Evolutionary conservation across 2,797 vertebrate genomes (phyloP).

Genomic region (Cynopterus sphinx): DNA sequence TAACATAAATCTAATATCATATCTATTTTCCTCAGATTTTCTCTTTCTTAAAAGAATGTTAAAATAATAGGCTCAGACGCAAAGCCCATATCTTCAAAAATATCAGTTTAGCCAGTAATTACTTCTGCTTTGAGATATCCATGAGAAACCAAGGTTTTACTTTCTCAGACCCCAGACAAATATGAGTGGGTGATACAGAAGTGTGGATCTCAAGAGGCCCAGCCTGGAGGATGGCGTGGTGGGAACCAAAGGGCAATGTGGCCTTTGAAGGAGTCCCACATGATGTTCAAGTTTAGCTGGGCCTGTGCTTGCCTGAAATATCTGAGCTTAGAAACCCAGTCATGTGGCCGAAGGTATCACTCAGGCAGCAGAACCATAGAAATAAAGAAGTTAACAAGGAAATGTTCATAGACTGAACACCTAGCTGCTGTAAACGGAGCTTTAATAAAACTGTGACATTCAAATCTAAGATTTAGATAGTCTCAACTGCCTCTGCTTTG

Average conservation of each 20-base stretch:
- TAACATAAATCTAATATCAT: slow-evolving; percentile 18
- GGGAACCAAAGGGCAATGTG: not conserved
- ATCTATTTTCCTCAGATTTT: slow-evolving; percentile 46
- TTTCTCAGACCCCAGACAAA: slow-evolving; percentile 2
- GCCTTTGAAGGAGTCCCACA: not conserved
- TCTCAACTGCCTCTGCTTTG: slow-evolving; percentile 4
- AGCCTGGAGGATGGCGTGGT: not conserved
- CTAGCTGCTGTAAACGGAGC: not conserved
- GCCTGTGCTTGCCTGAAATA: not conserved
- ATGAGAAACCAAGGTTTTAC: slow-evolving; percentile 34
- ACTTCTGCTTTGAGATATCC: slow-evolving; percentile 1
- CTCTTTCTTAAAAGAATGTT: slow-evolving; percentile 12
- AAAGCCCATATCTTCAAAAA: not conserved
- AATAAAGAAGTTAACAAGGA: slow-evolving; percentile 16
- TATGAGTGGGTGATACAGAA: not conserved
- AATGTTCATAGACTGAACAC: not conserved
- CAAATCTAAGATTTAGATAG: not conserved
- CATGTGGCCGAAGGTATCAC: not conserved
- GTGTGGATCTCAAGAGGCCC: not conserved
- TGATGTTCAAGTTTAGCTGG: not conserved
- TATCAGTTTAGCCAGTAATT: not conserved
- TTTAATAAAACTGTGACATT: slow-evolving; percentile 2
- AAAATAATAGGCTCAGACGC: slow-evolving; percentile 35
- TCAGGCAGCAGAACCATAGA: not conserved
- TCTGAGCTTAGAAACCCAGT: not conserved